Evolutionary conservation across 2,113 vertebrate genomes (phyloP).

Genomic region (Zapornia atra): DNA sequence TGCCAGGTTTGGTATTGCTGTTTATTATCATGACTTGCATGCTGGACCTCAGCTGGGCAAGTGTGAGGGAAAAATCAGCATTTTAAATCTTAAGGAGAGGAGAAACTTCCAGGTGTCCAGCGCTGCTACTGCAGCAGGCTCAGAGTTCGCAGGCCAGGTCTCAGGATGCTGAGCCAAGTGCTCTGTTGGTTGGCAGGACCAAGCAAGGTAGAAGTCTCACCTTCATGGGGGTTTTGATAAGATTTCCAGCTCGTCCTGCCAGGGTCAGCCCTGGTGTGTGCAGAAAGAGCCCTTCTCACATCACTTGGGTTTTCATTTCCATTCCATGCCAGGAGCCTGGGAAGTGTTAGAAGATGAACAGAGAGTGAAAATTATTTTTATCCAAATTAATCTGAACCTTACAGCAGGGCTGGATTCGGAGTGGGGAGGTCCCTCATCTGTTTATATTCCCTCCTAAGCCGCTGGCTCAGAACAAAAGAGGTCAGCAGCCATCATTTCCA

Average conservation of each 20-base stretch:
- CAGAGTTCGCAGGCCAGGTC: rapidly evolving
- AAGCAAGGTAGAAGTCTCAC: background rate
- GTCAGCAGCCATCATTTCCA: background rate
- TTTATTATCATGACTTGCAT: background rate
- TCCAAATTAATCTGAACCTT: background rate
- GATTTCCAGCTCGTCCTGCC: background rate
- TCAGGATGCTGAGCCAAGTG: rapidly evolving
- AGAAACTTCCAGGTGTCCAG: rapidly evolving
- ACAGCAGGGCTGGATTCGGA: background rate
- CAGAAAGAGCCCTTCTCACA: background rate
- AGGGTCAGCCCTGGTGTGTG: background rate
- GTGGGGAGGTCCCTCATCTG: background rate
- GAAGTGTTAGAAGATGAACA: background rate
- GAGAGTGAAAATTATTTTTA: background rate
- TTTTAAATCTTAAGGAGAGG: background rate
- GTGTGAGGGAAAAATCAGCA: background rate
- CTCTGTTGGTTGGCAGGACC: background rate
- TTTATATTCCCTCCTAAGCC: background rate
- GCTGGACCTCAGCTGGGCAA: background rate
- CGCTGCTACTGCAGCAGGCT: rapidly evolving
- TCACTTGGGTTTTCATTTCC: background rate
- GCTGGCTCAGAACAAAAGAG: background rate
- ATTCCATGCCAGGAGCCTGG: background rate
- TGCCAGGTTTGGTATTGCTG: background rate
- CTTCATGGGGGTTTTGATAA: background rate